These are phyloP conservation scores for Cloeon dipterum DNA, from an alignment of 2,888 invertebrate genomes.

Conservation along the genomic window DNA sequence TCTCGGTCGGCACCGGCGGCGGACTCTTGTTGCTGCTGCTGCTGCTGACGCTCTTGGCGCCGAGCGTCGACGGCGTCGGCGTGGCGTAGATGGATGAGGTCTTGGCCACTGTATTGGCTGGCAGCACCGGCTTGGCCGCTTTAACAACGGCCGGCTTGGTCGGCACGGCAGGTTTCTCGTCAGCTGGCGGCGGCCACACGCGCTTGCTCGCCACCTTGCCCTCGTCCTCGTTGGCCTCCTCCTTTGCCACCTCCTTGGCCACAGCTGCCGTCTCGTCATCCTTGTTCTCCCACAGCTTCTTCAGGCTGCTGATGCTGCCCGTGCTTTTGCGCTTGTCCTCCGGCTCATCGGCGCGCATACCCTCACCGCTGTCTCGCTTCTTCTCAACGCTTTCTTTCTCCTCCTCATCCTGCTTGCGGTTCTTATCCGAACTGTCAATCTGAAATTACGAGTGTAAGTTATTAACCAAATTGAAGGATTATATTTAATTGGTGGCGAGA, in stretches of 20 bases:
- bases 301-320: constrained; percentile 77
- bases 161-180: constrained; percentile 44
- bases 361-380: constrained; percentile 1
- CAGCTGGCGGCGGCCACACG: constrained; percentile 20
- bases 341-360: constrained; percentile 35
- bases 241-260: constrained; percentile 1
- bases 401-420: constrained; percentile 13
- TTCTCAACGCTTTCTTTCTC: constrained; percentile 7
- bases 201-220: constrained; percentile 15
- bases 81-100: constrained; percentile 53
- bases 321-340: constrained; percentile 78
- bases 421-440: constrained; percentile 15
- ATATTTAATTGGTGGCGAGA: too few species aligned
- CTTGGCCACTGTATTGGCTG: constrained; percentile 13
- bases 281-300: constrained; percentile 64
- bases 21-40: constrained; percentile 1
- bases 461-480: too few species aligned
- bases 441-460: too few species aligned
- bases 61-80: constrained; percentile 23
- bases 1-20: constrained; percentile 5
- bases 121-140: constrained; percentile 29
- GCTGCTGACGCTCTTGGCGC: constrained; percentile 2
- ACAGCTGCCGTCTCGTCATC: constrained; percentile 3
- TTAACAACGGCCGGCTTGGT: constrained; percentile 39
- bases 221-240: constrained; percentile 7